Conservation (phyloP, 2,888 invertebrate species). For the Macrophya annulata region DNA sequence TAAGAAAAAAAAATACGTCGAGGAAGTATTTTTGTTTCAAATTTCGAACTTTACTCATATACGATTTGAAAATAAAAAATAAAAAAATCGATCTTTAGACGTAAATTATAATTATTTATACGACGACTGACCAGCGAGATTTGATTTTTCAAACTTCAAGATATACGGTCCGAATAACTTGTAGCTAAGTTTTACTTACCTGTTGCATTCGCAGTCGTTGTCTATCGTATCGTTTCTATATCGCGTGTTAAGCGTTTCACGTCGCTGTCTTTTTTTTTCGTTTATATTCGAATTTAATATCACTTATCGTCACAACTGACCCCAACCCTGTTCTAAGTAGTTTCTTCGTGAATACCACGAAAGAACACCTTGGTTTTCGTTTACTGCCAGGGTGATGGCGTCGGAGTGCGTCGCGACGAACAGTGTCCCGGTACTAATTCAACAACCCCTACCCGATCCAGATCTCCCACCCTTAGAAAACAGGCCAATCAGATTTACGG, state of each 20-base stretch:
- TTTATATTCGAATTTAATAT: constrained; percentile 18
- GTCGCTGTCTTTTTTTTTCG: constrained; percentile 47
- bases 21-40: background rate
- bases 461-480: constrained; percentile 64
- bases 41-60: background rate
- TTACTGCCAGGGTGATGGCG: constrained; percentile 66
- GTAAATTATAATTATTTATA: background rate
- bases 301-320: constrained; percentile 28
- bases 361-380: constrained; percentile 59
- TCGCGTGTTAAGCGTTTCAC: constrained; percentile 38
- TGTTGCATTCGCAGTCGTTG: constrained; percentile 50
- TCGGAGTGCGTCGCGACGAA: constrained; percentile 72
- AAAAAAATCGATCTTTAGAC: background rate
- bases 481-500: constrained; percentile 66
- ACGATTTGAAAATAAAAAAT: background rate
- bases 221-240: constrained; percentile 1
- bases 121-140: background rate
- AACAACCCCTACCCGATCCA: constrained; percentile 72
- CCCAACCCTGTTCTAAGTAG: constrained; percentile 1
- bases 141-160: background rate
- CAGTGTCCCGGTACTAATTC: constrained; percentile 73
- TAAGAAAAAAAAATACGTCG: background rate
- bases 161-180: background rate
- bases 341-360: constrained; percentile 34
- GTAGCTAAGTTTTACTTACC: constrained; percentile 26